phyloP scores from a whole-genome alignment of 2,888 invertebrate species.

The Acrobasis repandana region DNA sequence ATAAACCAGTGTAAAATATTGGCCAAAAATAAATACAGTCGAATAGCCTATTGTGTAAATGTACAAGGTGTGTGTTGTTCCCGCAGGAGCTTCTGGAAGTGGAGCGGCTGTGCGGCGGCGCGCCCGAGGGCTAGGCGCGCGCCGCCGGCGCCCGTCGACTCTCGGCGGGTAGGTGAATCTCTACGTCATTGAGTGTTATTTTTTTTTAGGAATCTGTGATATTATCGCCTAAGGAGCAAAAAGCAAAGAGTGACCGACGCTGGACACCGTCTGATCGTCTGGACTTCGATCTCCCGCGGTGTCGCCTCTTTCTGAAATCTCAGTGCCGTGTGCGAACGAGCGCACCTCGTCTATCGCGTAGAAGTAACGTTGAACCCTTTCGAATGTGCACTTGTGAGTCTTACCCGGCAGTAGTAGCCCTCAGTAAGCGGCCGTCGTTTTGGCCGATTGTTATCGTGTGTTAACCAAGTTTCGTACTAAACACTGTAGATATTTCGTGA shows the following conservation, averaged over 20 bases:
- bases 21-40: too few relatives aligned
- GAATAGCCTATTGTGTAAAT: too few relatives aligned
- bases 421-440: slow-evolving; percentile 3
- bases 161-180: slow-evolving; percentile 35
- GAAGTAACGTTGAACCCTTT: background rate
- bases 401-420: background rate
- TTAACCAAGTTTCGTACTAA: slow-evolving; percentile 30
- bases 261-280: slow-evolving; percentile 24
- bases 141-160: slow-evolving; percentile 26
- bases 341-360: background rate
- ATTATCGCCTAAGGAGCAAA: slow-evolving; percentile 75
- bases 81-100: slow-evolving; percentile 66
- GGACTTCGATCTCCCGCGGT: background rate
- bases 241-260: slow-evolving; percentile 36
- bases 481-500: slow-evolving; percentile 32
- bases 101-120: slow-evolving; percentile 67
- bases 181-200: slow-evolving; percentile 45
- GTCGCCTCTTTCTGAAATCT: slow-evolving; percentile 45
- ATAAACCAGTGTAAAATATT: too few relatives aligned
- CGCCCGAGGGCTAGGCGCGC: slow-evolving; percentile 58
- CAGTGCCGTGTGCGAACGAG: slow-evolving; percentile 38
- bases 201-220: slow-evolving; percentile 77
- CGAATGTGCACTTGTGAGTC: background rate
- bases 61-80: background rate
- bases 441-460: slow-evolving; percentile 18